These are phyloP conservation scores for Epinephelus fuscoguttatus DNA, from an alignment of 2,113 vertebrate species.

Conservation along the genomic window DNA sequence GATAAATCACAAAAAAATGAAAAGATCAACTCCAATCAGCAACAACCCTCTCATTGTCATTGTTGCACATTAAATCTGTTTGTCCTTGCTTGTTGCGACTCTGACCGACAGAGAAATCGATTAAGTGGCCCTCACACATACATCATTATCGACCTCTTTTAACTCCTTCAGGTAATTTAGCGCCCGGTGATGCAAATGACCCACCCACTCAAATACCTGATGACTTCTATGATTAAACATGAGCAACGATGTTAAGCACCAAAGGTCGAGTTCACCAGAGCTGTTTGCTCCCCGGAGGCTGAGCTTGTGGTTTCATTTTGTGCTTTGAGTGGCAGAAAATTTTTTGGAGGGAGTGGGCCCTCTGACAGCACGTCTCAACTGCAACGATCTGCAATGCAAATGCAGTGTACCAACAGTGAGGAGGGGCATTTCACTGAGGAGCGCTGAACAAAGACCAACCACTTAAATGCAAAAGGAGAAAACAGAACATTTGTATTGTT, in stretches of 20 bases:
- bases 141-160: conserved; percentile 47
- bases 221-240: conserved; percentile 61
- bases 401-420: conserved; percentile 28
- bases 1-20: not conserved
- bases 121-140: conserved; percentile 21
- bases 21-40: not conserved
- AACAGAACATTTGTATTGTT: not conserved
- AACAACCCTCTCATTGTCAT: not conserved
- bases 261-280: conserved; percentile 20
- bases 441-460: conserved; percentile 45
- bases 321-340: conserved; percentile 55
- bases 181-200: conserved; percentile 15
- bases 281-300: conserved; percentile 29
- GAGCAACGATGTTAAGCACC: conserved; percentile 17
- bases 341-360: not conserved
- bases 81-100: conserved; percentile 24
- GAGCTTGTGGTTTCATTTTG: conserved; percentile 35
- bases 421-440: not conserved
- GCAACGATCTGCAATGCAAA: conserved; percentile 76
- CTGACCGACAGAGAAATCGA: conserved; percentile 24
- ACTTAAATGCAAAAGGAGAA: conserved; percentile 26
- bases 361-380: conserved; percentile 38
- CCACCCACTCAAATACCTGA: conserved; percentile 19
- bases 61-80: conserved; percentile 10
- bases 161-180: conserved; percentile 48